Evolutionary conservation across 2,888 invertebrate species (phyloP), one percentile per base, ranked within the genome.

Genomic region (Thalpophila matura): DNA sequence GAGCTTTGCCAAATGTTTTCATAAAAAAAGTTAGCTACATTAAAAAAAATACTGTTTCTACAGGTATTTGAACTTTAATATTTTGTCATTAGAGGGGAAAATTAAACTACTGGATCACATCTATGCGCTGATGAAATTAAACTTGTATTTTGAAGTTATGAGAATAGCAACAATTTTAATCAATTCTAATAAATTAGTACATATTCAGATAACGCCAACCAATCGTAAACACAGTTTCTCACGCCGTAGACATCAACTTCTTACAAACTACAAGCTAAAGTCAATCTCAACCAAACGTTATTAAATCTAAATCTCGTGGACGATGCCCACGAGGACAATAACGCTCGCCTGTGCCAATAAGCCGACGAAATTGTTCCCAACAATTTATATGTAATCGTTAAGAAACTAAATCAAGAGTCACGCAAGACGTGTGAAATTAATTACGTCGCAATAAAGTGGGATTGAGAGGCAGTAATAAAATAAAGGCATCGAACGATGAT

Each of bases 341-440:
- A 57, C 60, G 57, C 59, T 56, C 56, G 71, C 67, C 77, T 77
- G 63, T 74, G 65, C 67, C 68, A 80, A 77, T 82, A 81, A 80
- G 75, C 56, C 71, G 46, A 62, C 74, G 65, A 68, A 76, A 80
- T 77, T 72, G 74, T 73, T 71, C 66, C 56, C 60, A 58, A 74
- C 77, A 74, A 81, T 82, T 79, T 80, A 80, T 82, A 73, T 74
- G 74, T 76, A 81, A 76, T 78, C 77, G 71, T 74, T 74, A 77
- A 78, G 74, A 62, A 83, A 77, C 79, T 69, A 77, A 83, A 77
- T 80, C 77, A 82, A 77, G 76, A 80, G 75, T 73, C 80, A 75
- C 81, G 64, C 70, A 77, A 80, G 78, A 84, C 81, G 86, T 81
- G 83, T 85, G 84, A 84, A 85, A 87, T 86, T 87, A 87, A 87